Evolutionary conservation across 2,888 invertebrate genomes (phyloP).

Genomic region (Megamerina dolium): DNA sequence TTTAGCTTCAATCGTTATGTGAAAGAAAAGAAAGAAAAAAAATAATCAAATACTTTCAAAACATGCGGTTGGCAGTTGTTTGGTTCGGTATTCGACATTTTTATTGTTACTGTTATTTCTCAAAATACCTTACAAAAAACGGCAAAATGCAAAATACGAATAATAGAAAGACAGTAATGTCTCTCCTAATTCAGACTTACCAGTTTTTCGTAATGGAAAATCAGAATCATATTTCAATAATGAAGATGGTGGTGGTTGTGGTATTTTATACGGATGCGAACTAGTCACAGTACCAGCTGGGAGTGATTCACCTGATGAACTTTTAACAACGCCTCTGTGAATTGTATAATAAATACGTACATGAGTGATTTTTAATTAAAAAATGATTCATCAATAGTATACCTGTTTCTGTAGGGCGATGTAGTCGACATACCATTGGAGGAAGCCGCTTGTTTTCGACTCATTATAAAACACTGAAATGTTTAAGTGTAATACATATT

Average conservation of each 20-base stretch:
- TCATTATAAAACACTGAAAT: conserved; percentile 69
- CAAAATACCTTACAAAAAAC: too few relatives aligned
- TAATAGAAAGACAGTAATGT: too few relatives aligned
- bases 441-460: conserved; percentile 71
- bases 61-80: too few relatives aligned
- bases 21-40: too few relatives aligned
- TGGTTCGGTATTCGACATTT: too few relatives aligned
- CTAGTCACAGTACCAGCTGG: conserved; percentile 57
- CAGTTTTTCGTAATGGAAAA: conserved; percentile 92
- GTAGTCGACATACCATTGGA: conserved; percentile 64
- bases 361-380: too few relatives aligned
- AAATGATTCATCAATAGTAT: conserved; percentile 37
- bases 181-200: conserved; percentile 61
- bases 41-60: too few relatives aligned
- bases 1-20: too few relatives aligned
- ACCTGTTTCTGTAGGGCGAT: conserved; percentile 76
- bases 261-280: conserved; percentile 65
- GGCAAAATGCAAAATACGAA: too few relatives aligned
- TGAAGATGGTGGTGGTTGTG: conserved; percentile 55
- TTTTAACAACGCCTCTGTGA: conserved; percentile 59
- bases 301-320: conserved; percentile 60
- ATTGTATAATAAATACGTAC: background rate
- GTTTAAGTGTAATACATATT: background rate
- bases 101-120: too few relatives aligned
- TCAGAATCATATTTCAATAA: conserved; percentile 57